Evolutionary conservation across 2,888 invertebrate genomes (phyloP).

Genomic region (Parthenolecanium corni): DNA sequence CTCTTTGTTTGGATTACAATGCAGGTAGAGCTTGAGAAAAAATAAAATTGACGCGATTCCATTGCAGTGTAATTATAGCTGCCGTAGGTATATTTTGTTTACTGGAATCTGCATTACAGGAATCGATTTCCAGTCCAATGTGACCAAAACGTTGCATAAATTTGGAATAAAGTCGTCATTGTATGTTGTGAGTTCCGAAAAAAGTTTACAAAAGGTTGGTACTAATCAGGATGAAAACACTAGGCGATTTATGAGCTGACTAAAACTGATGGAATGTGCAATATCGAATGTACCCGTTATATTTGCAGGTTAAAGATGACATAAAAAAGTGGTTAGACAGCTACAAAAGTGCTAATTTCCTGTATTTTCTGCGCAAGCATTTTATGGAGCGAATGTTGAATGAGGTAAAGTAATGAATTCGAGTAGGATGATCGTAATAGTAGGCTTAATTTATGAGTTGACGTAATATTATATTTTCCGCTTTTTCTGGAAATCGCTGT

Average conservation of each 20-base stretch:
- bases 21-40: neutral
- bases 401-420: neutral
- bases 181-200: conserved; percentile 4
- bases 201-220: conserved; percentile 9
- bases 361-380: conserved; percentile 13
- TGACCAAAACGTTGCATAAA: conserved; percentile 10
- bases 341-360: conserved; percentile 17
- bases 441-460: too few relatives aligned
- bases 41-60: neutral
- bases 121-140: conserved; percentile 8
- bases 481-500: too few relatives aligned
- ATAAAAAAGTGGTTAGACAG: conserved; percentile 18
- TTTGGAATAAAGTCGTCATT: conserved; percentile 16
- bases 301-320: conserved; percentile 14
- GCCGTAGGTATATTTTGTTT: too few relatives aligned
- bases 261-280: too few relatives aligned
- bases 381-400: conserved; percentile 18
- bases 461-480: too few relatives aligned
- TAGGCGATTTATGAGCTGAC: too few relatives aligned
- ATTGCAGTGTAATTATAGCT: neutral
- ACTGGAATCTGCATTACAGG: neutral
- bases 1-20: conserved; percentile 18
- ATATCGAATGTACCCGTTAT: too few relatives aligned
- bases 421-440: too few relatives aligned
- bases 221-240: too few relatives aligned